These are phyloP conservation scores for Oryzias dopingdopingensis DNA, from an alignment of 2,797 vertebrate species.

Conservation along the genomic window DNA sequence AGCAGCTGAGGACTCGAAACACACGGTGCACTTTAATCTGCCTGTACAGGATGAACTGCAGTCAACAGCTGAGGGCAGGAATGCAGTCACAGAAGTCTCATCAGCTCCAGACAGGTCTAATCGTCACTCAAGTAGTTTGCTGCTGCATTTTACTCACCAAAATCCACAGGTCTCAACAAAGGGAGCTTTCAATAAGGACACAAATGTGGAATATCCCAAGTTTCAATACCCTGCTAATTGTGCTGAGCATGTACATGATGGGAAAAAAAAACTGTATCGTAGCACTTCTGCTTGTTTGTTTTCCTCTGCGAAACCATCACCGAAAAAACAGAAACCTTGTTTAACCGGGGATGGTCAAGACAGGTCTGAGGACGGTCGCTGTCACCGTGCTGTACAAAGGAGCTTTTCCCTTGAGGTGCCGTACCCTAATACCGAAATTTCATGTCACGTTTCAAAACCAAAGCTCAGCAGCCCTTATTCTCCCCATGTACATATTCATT, in stretches of 20 bases:
- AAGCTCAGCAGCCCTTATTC: slow-evolving; percentile 77
- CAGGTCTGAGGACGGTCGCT: slow-evolving; percentile 62
- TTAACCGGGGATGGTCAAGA: slow-evolving; percentile 62
- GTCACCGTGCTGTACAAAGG: slow-evolving; percentile 83
- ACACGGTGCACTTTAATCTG: slow-evolving; percentile 79
- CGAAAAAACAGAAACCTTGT: slow-evolving; percentile 57
- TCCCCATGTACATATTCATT: slow-evolving; percentile 91
- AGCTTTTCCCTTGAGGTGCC: slow-evolving; percentile 91
- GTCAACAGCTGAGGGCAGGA: slow-evolving; percentile 42
- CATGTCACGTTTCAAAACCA: slow-evolving; percentile 86
- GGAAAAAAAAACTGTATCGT: slow-evolving; percentile 72
- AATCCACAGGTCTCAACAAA: slow-evolving; percentile 64
- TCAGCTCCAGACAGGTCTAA: slow-evolving; percentile 65
- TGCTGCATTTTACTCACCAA: slow-evolving; percentile 82
- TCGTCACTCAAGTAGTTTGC: slow-evolving; percentile 77
- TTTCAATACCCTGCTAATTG: slow-evolving; percentile 47
- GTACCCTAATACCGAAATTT: slow-evolving; percentile 78
- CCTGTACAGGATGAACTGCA: slow-evolving; percentile 72
- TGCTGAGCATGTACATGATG: slow-evolving; percentile 46
- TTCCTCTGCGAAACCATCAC: slow-evolving; percentile 61
- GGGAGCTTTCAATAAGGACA: slow-evolving; percentile 52
- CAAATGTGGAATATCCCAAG: slow-evolving; percentile 60
- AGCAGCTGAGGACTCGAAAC: slow-evolving; percentile 78
- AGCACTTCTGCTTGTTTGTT: slow-evolving; percentile 83
- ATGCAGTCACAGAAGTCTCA: slow-evolving; percentile 48